Conservation (phyloP, 1,140 invertebrate species). For the Andrena cerasifolii region DNA sequence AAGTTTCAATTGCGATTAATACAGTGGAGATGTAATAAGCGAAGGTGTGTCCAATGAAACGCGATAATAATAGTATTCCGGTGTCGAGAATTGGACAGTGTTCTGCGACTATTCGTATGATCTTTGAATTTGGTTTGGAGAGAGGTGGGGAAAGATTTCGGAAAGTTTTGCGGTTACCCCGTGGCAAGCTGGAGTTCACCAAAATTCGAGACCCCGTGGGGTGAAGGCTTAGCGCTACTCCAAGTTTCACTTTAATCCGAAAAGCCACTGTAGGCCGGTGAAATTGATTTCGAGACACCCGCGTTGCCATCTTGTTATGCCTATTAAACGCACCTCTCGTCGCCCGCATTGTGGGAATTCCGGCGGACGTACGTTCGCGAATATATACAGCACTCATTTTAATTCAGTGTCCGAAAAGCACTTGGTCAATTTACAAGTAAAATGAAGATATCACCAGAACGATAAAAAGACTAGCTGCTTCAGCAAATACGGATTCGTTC, state of each 20-base stretch:
- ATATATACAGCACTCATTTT: too few species aligned
- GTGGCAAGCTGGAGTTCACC: constrained; percentile 55
- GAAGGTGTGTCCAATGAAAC: too few species aligned
- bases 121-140: constrained; percentile 10
- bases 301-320: constrained; percentile 33
- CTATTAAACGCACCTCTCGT: constrained; percentile 22
- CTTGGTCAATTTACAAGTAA: too few species aligned
- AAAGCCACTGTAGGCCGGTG: constrained; percentile 80
- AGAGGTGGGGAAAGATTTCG: constrained; percentile 35
- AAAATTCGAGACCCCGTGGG: constrained; percentile 75
- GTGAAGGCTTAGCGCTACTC: constrained; percentile 75
- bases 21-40: too few species aligned
- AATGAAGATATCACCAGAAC: too few species aligned
- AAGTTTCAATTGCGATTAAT: too few species aligned
- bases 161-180: constrained; percentile 64
- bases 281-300: constrained; percentile 79
- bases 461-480: too few species aligned
- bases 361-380: too few species aligned
- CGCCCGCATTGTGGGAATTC: neutral
- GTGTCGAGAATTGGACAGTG: neutral
- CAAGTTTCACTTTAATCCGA: constrained; percentile 82
- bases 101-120: neutral
- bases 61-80: too few species aligned
- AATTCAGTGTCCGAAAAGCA: too few species aligned
- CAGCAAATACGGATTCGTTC: too few species aligned